Percentiles rank a stretch among this genome's conserved stretches.
Conservation (phyloP, 2,888 invertebrate genomes). For the Pteria penguin region DNA sequence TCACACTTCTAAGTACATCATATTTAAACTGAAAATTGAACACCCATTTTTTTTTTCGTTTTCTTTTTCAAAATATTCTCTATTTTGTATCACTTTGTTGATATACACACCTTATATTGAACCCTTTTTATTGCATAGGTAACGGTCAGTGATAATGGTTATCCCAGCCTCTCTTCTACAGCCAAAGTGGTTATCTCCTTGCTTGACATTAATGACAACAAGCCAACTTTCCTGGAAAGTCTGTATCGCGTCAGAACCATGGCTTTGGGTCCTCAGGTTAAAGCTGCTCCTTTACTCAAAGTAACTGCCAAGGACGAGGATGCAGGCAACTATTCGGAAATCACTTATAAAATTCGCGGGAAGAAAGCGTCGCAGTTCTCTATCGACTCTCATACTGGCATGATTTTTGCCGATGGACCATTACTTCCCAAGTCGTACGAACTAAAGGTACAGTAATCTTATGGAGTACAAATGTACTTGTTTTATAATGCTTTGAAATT, state of each 20-base stretch:
- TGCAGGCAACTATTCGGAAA: conserved; percentile 81
- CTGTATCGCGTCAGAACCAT: conserved; percentile 63
- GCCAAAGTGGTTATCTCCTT: conserved; percentile 82
- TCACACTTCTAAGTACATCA: too few relatives aligned
- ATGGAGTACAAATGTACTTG: too few relatives aligned
- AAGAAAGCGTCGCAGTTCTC: conserved; percentile 83
- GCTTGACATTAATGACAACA: conserved; percentile 76
- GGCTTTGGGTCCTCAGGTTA: conserved; percentile 49
- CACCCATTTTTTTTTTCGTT: too few relatives aligned
- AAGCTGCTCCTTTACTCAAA: conserved; percentile 66
- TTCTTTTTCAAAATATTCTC: too few relatives aligned
- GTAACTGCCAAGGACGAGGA: conserved; percentile 76
- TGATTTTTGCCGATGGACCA: conserved; percentile 85
- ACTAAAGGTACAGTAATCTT: conserved; percentile 28
- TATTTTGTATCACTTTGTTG: too few relatives aligned
- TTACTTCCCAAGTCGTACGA: conserved; percentile 11
- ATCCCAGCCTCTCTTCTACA: conserved; percentile 87
- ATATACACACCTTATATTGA: too few relatives aligned
- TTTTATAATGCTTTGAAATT: too few relatives aligned
- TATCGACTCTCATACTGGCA: conserved; percentile 90
- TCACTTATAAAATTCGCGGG: conserved; percentile 85
- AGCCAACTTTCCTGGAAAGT: conserved; percentile 69
- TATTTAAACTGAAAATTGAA: too few relatives aligned
- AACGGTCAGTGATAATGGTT: conserved; percentile 90
- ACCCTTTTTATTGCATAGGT: conserved; percentile 82